phyloP scores from a whole-genome alignment of 2,113 vertebrate species.

The Phyllopteryx taeniolatus region DNA sequence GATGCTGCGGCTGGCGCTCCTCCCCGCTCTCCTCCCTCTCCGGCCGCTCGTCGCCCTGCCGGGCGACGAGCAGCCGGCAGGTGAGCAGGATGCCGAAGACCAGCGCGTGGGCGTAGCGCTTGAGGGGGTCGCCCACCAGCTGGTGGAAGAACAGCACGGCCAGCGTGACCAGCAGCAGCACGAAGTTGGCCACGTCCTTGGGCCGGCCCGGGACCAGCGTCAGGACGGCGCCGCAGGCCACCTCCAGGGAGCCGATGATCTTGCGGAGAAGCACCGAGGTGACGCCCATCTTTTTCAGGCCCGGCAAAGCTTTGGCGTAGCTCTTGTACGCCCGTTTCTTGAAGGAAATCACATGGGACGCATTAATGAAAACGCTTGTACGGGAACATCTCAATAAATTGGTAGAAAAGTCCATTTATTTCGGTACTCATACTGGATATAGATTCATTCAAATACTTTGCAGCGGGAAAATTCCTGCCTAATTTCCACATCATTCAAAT shows the following conservation, averaged over 20 bases:
- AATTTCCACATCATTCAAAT: too few species aligned
- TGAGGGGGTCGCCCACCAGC: conserved; percentile 94
- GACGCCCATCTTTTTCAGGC: conserved; percentile 92
- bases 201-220: conserved; percentile 91
- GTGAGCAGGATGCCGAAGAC: conserved; percentile 97
- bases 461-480: too few species aligned
- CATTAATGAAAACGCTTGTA: not conserved
- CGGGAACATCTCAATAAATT: too few species aligned
- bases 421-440: too few species aligned
- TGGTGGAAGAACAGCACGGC: conserved; percentile 97
- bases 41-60: conserved; percentile 87
- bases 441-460: too few species aligned
- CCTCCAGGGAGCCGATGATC: conserved; percentile 91
- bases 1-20: conserved; percentile 53
- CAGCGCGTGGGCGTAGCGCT: conserved; percentile 92
- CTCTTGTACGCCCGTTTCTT: conserved; percentile 98
- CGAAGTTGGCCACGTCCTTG: conserved; percentile 95
- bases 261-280: conserved; percentile 94
- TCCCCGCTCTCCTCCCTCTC: conserved; percentile 82
- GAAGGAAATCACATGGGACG: conserved; percentile 21
- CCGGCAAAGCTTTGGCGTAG: conserved; percentile 91
- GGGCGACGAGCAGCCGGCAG: conserved; percentile 91
- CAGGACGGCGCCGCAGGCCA: conserved; percentile 91
- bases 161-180: conserved; percentile 91
- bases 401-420: too few species aligned